These are phyloP conservation scores for Ammospiza caudacuta DNA, from an alignment of 2,113 vertebrate species.

Conservation along the genomic window DNA sequence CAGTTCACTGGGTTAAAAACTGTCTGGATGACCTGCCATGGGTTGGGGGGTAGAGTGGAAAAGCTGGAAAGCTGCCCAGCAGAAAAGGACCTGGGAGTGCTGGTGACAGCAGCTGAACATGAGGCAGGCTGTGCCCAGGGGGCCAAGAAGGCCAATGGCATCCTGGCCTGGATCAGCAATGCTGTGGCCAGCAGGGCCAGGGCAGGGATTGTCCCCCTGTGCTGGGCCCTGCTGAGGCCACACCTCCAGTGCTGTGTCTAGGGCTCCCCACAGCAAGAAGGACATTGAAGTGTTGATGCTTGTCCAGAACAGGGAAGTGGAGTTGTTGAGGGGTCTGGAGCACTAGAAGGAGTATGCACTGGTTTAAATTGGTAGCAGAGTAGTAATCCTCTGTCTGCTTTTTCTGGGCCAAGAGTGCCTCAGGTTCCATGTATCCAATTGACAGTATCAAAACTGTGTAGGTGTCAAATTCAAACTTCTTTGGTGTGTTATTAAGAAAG, in stretches of 20 bases:
- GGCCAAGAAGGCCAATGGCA: neutral
- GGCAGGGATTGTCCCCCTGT: neutral
- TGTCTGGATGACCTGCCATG: neutral
- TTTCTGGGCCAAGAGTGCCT: neutral
- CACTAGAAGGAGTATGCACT: neutral
- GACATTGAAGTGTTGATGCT: neutral
- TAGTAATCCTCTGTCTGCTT: neutral
- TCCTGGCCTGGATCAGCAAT: neutral
- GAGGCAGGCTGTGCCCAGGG: neutral
- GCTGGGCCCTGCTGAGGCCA: neutral
- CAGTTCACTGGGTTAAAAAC: neutral
- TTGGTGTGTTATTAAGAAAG: neutral
- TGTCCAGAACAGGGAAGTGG: fast-evolving
- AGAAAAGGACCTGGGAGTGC: neutral
- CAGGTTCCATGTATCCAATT: neutral
- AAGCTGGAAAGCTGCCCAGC: neutral
- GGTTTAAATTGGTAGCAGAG: neutral
- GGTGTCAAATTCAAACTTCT: neutral
- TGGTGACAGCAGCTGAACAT: neutral
- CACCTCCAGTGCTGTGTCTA: neutral
- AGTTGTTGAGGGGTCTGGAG: neutral
- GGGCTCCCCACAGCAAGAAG: neutral
- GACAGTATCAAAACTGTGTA: fast-evolving
- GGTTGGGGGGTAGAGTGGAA: neutral
- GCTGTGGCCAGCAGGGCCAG: neutral